These are phyloP conservation scores for Oikopleura vanhoeffeni DNA, from an alignment of 23 tunicate genomes.

Conservation along the genomic window DNA sequence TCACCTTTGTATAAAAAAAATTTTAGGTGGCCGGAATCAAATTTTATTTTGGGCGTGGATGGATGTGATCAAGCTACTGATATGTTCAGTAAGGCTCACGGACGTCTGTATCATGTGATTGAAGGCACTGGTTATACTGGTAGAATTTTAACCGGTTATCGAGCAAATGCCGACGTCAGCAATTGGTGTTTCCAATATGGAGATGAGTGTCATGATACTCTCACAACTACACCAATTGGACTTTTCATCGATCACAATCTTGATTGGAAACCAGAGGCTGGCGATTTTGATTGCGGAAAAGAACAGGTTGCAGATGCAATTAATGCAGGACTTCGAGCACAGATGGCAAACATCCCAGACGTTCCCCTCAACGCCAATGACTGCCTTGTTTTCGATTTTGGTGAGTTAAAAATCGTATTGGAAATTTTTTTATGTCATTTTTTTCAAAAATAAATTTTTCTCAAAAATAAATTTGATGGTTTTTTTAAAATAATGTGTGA, in stretches of 20 bases:
- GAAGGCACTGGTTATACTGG: neutral
- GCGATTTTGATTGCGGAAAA: neutral
- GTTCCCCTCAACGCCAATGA: neutral
- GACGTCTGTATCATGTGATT: neutral
- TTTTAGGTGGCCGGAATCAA: too few relatives aligned
- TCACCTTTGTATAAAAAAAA: too few relatives aligned
- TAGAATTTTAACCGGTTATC: neutral
- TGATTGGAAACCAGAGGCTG: neutral
- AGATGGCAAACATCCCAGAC: neutral
- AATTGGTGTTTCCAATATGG: neutral
- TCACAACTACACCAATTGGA: neutral
- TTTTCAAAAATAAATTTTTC: too few relatives aligned
- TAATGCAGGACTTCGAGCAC: neutral
- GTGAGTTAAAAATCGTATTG: too few relatives aligned
- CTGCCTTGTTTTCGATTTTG: neutral
- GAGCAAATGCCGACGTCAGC: neutral
- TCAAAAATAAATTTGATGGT: too few relatives aligned
- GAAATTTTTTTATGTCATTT: too few relatives aligned
- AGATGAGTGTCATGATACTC: neutral
- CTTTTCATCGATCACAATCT: neutral
- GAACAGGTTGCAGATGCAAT: neutral
- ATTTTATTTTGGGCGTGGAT: too few relatives aligned
- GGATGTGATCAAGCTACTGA: neutral
- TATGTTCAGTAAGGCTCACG: neutral
- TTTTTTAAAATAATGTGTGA: too few relatives aligned